Evolutionary conservation across 1,140 invertebrate species (phyloP).

Genomic region (Cherax destructor): DNA sequence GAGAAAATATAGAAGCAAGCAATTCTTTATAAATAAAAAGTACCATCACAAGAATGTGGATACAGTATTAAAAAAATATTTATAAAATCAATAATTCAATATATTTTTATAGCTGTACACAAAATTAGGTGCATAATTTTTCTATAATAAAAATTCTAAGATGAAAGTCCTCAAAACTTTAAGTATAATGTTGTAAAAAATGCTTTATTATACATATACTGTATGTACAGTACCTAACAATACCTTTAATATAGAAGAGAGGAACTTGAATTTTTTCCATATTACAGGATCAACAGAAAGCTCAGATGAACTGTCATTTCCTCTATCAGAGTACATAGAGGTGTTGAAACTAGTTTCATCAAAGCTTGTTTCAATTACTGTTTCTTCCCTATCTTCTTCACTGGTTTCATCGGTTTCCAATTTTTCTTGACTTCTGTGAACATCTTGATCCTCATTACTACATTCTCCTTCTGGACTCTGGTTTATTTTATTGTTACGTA

Average conservation of each 20-base stretch:
- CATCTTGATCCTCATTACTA: conserved; percentile 15
- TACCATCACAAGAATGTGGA: too few relatives aligned
- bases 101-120: too few relatives aligned
- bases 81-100: too few relatives aligned
- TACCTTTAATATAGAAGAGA: conserved; percentile 59
- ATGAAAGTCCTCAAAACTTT: too few relatives aligned
- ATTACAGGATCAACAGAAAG: conserved; percentile 56
- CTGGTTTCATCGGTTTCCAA: neutral
- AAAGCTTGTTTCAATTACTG: conserved; percentile 34
- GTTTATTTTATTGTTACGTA: neutral
- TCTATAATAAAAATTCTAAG: too few relatives aligned
- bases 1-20: too few relatives aligned
- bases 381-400: conserved; percentile 20
- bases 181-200: too few relatives aligned
- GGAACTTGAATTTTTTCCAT: conserved; percentile 62
- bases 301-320: conserved; percentile 43
- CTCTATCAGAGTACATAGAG: conserved; percentile 36
- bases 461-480: neutral
- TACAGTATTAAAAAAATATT: too few relatives aligned
- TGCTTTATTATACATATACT: neutral
- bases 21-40: too few relatives aligned
- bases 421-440: neutral
- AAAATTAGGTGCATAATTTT: too few relatives aligned
- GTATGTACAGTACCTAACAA: too few relatives aligned
- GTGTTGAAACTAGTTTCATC: conserved; percentile 53